Conservation (phyloP, 2,888 invertebrate species). For the Conchocele bisecta region DNA sequence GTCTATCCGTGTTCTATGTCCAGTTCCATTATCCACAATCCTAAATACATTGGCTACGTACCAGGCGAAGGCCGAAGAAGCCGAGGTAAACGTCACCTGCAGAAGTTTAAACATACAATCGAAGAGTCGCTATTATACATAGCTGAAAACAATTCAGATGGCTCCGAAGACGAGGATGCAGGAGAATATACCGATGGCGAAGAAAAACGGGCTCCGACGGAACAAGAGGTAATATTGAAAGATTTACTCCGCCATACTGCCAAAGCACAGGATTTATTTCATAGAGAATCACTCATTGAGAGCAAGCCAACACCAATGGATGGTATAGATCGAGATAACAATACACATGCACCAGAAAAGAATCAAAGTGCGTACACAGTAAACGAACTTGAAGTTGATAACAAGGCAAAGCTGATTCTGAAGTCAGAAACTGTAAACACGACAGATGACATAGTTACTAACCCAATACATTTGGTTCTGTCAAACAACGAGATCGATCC, state of each 20-base stretch:
- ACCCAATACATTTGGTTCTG: slow-evolving; percentile 49
- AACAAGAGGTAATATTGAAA: neutral
- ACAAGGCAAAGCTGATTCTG: neutral
- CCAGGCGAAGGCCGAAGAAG: too few relatives aligned
- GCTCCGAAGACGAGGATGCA: slow-evolving; percentile 49
- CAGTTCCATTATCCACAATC: slow-evolving; percentile 60
- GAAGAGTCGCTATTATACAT: too few relatives aligned
- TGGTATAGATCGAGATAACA: neutral
- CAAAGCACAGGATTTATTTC: slow-evolving; percentile 5
- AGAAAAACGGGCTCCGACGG: too few relatives aligned
- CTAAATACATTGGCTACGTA: slow-evolving; percentile 58
- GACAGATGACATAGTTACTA: too few relatives aligned
- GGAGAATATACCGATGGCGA: slow-evolving; percentile 8
- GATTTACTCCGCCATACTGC: neutral
- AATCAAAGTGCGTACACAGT: neutral
- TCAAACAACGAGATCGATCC: slow-evolving; percentile 33
- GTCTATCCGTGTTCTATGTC: slow-evolving; percentile 54
- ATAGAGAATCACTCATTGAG: neutral
- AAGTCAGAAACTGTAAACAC: too few relatives aligned
- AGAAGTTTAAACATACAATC: too few relatives aligned
- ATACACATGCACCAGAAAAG: neutral
- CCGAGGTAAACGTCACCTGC: neutral
- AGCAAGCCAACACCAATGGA: neutral
- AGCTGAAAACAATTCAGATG: slow-evolving; percentile 40
- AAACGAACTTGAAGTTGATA: neutral